phyloP scores from a whole-genome alignment of 2,113 vertebrate genomes.

The Toxostoma redivivum region DNA sequence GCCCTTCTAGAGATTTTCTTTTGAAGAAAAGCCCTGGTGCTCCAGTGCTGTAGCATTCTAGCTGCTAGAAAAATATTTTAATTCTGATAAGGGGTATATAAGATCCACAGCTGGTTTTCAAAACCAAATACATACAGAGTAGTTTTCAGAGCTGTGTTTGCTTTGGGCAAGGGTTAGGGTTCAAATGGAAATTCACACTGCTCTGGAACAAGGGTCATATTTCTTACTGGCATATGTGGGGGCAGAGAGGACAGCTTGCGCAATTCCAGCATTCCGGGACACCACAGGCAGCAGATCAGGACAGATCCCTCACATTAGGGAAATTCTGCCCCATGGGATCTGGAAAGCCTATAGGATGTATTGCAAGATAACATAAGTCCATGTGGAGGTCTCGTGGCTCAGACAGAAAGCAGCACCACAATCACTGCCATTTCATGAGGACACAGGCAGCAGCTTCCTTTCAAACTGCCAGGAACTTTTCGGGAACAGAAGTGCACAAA shows the following conservation, averaged over 20 bases:
- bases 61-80: neutral
- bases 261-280: neutral
- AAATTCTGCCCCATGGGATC: neutral
- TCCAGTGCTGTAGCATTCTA: neutral
- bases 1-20: neutral
- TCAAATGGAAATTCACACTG: neutral
- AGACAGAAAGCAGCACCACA: neutral
- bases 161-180: neutral
- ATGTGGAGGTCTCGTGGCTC: rapidly evolving
- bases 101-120: neutral
- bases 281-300: neutral
- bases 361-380: neutral
- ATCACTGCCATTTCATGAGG: neutral
- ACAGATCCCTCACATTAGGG: neutral
- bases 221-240: neutral
- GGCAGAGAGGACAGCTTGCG: neutral
- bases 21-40: neutral
- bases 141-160: neutral
- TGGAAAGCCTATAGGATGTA: neutral
- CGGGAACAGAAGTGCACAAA: neutral
- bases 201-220: neutral
- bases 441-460: neutral
- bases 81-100: neutral
- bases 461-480: neutral
- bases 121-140: neutral